Base-by-base conservation (phyloP, 2,888 invertebrate species). In the Drosophila koepferae region DNA sequence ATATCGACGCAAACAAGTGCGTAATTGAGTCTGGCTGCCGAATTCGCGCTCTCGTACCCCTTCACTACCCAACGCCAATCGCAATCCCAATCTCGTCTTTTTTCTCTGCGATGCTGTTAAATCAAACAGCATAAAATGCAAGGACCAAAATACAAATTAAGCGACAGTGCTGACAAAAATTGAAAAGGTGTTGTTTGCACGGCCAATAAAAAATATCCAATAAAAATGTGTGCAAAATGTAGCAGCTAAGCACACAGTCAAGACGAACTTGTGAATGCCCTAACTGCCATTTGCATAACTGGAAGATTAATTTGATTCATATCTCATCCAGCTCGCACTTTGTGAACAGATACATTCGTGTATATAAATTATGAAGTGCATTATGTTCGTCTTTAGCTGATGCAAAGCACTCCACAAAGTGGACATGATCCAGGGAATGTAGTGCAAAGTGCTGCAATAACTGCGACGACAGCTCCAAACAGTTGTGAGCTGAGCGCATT, bases 11-110 rank as follows among this genome's bases (percentile, higher is more conserved):
- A 86, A 86, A 86, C 84, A 86, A 74, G 86, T 74, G 69, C 77
- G 81, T 84, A 87, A 86, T 85, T 85, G 82, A 85, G 82, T 85
- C 87, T 71, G 87, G 53, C 59, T 56, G 43, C 53, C 54, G 48
- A 44, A 31, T 28, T 18, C 28, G 5, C 28, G 8, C 41, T 12
- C 40, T 9, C 14, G 1, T 6, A 14, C 23, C 12, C 23, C 40
- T 8, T 28, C 16, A 7, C 9, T 38, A 2, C 2, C 34, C 28
- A 28, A 6, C 16, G 2, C n/a, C 23, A 16, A 0, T 9, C 23
- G n/a, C 55, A 23, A 18, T 8, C 16, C 46, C 55, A 12, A n/a
- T 28, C 54, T 6, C 38, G 14, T 1, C 16, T 55, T 28, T 41
- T 55, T n/a, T 16, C 34, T 8, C 54, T 46, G 36, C 55, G 14